Conservation (phyloP, 2,888 invertebrate species). For the Helicoverpa assulta region DNA sequence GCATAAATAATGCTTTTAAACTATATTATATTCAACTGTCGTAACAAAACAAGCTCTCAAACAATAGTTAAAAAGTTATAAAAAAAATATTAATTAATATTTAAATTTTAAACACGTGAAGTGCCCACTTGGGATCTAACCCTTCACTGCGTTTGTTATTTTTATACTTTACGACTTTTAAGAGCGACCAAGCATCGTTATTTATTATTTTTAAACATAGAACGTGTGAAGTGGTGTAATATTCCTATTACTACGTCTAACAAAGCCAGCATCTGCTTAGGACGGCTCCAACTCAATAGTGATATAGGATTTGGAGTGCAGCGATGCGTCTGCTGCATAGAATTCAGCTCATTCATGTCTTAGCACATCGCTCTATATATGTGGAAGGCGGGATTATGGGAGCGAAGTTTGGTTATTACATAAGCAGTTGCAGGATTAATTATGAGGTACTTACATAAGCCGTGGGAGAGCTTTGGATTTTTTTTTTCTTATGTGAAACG, state of each 20-base stretch:
- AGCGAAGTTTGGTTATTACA: not conserved
- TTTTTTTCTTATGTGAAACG: too few relatives aligned
- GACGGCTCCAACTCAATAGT: constrained; percentile 7
- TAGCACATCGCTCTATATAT: not conserved
- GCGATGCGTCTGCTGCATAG: not conserved
- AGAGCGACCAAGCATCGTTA: constrained; percentile 16
- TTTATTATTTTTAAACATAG: constrained; percentile 28
- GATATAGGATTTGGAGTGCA: constrained; percentile 9
- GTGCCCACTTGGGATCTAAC: constrained; percentile 40
- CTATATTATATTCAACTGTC: too few relatives aligned
- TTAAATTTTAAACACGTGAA: constrained; percentile 29
- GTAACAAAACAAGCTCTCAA: too few relatives aligned
- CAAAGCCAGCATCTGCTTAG: constrained; percentile 3
- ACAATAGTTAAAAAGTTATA: too few relatives aligned
- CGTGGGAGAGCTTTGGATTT: too few relatives aligned
- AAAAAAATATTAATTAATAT: not conserved
- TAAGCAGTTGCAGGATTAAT: constrained; percentile 1
- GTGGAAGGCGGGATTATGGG: not conserved
- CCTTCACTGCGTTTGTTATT: constrained; percentile 43
- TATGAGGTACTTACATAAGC: not conserved
- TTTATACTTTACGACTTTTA: constrained; percentile 42
- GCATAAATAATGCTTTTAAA: not conserved
- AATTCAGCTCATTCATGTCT: not conserved
- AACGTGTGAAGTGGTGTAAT: constrained; percentile 20
- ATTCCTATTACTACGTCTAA: constrained; percentile 15